These are phyloP conservation scores for Protophormia terraenovae DNA, from an alignment of 2,888 invertebrate species.

Conservation along the genomic window DNA sequence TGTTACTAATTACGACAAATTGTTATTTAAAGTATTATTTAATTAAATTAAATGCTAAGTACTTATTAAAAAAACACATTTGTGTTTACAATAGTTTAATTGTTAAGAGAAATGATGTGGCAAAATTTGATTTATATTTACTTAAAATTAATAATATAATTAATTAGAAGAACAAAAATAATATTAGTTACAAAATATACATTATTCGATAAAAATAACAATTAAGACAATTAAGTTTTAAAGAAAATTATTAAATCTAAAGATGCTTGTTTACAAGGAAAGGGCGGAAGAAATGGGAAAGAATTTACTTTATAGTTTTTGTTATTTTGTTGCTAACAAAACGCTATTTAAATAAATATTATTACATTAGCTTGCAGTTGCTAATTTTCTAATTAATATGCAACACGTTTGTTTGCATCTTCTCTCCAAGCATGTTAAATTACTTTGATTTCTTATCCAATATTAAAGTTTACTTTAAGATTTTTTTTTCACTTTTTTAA, in stretches of 20 bases:
- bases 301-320: too few relatives aligned
- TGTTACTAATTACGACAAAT: too few relatives aligned
- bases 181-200: too few relatives aligned
- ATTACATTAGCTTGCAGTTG: too few relatives aligned
- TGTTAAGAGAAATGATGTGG: conserved; percentile 14
- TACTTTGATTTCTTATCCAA: conserved; percentile 17
- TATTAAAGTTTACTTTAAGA: not conserved
- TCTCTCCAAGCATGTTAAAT: not conserved
- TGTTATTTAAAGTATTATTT: not conserved
- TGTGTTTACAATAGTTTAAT: conserved; percentile 6
- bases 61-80: not conserved
- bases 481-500: not conserved
- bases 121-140: conserved; percentile 8
- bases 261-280: too few relatives aligned
- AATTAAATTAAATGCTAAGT: not conserved
- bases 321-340: not conserved
- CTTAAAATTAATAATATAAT: conserved; percentile 12
- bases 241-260: too few relatives aligned
- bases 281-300: too few relatives aligned
- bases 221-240: too few relatives aligned
- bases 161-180: conserved; percentile 3
- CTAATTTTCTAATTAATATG: conserved; percentile 26
- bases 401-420: not conserved
- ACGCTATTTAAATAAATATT: not conserved
- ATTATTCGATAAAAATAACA: not conserved